Percentiles rank a stretch among this genome's conserved stretches.
Evolutionary conservation across 2,888 invertebrate genomes (phyloP).

Genomic region (Parthenolecanium corni): DNA sequence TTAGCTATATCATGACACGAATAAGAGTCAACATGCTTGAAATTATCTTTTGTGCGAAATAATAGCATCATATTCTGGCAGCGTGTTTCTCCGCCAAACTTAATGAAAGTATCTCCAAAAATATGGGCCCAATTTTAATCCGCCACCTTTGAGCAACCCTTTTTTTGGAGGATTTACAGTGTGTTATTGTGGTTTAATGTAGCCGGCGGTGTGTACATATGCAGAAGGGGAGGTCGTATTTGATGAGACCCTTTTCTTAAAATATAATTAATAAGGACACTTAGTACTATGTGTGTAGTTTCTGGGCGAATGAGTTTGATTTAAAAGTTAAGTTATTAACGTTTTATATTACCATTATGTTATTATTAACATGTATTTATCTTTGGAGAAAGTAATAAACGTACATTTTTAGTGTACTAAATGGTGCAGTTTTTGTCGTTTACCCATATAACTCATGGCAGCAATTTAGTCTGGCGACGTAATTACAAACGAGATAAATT

Average conservation of each 20-base stretch:
- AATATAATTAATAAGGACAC: too few species aligned
- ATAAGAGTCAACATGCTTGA: neutral
- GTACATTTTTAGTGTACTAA: constrained; percentile 25
- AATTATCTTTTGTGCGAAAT: too few species aligned
- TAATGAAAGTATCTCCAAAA: constrained; percentile 27
- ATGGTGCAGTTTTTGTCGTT: constrained; percentile 8
- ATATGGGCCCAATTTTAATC: constrained; percentile 28
- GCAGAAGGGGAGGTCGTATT: neutral
- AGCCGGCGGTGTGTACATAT: too few species aligned
- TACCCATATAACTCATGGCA: neutral
- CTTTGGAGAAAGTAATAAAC: constrained; percentile 15
- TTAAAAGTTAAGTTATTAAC: constrained; percentile 24
- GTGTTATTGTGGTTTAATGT: constrained; percentile 19
- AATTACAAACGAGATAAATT: neutral
- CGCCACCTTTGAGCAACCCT: constrained; percentile 19
- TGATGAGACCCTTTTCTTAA: neutral
- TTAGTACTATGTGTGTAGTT: neutral
- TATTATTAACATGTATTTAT: constrained; percentile 27
- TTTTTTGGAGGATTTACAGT: constrained; percentile 16
- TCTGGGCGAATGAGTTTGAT: constrained; percentile 11
- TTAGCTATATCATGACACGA: too few species aligned
- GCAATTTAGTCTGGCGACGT: neutral
- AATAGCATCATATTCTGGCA: neutral
- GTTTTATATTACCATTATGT: constrained; percentile 27
- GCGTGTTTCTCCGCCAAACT: constrained; percentile 16